Evolutionary conservation across 2,797 vertebrate genomes (phyloP).

Genomic region (Apodemus agrarius): DNA sequence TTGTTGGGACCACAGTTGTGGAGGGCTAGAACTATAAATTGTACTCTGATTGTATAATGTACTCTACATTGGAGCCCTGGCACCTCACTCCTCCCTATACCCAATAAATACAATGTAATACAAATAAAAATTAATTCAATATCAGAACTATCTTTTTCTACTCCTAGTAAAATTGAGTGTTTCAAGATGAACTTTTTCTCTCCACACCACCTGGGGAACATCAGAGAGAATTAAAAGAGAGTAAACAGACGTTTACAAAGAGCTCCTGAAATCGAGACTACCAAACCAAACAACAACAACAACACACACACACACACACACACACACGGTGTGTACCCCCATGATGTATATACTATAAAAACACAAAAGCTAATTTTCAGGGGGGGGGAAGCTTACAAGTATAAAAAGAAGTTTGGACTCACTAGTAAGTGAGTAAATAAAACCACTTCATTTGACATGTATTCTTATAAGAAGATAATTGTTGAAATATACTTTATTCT

Average conservation of each 20-base stretch:
- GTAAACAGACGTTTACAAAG: not conserved
- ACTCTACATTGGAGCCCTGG: not conserved
- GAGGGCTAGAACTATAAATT: not conserved
- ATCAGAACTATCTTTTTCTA: not conserved
- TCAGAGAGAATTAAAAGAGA: not conserved
- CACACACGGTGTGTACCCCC: too few relatives aligned
- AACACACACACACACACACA: not conserved
- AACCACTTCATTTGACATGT: not conserved
- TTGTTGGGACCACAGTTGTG: not conserved
- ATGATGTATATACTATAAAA: not conserved
- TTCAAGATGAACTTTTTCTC: not conserved
- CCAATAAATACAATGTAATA: not conserved
- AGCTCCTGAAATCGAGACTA: not conserved
- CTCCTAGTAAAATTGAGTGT: not conserved
- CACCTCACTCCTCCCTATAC: not conserved
- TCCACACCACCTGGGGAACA: not conserved
- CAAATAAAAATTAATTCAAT: not conserved
- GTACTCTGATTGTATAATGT: not conserved
- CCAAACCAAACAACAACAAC: not conserved
- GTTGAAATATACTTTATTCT: conserved; percentile 3
- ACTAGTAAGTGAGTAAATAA: not conserved
- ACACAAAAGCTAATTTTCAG: not conserved
- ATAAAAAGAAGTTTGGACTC: not conserved
- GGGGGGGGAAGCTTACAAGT: not conserved
- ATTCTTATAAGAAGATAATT: conserved; percentile 24